Percentiles rank a stretch among this genome's conserved stretches.
Evolutionary conservation across 1,140 invertebrate genomes (phyloP).

Genomic region (Papilio glaucus): DNA sequence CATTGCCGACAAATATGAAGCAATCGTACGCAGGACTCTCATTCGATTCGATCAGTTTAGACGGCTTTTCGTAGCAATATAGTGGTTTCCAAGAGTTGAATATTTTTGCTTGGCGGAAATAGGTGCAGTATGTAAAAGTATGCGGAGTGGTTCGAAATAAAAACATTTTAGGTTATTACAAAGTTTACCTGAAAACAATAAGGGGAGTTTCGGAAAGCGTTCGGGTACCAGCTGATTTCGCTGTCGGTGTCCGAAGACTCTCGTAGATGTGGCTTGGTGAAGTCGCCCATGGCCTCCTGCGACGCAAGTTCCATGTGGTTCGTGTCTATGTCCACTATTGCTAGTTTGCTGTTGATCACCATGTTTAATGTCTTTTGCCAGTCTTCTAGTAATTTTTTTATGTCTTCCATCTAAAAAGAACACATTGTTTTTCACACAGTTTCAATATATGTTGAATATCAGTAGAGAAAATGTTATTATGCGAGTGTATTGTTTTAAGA

Average conservation of each 20-base stretch:
- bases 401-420: constrained; percentile 66
- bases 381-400: constrained; percentile 70
- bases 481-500: no score
- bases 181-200: constrained; percentile 47
- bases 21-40: no score
- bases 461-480: no score
- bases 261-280: constrained; percentile 53
- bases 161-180: no score
- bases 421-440: background rate
- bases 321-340: constrained; percentile 57
- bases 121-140: no score
- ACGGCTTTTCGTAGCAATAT: no score
- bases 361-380: constrained; percentile 72
- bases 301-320: constrained; percentile 55
- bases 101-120: no score
- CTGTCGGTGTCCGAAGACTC: constrained; percentile 63
- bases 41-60: no score
- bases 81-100: no score
- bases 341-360: constrained; percentile 67
- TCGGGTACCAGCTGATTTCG: constrained; percentile 61
- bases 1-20: no score
- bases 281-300: constrained; percentile 70
- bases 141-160: no score
- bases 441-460: no score
- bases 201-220: constrained; percentile 46